Evolutionary conservation across 2,797 vertebrate genomes (phyloP).

Genomic region (Myotis planiceps): DNA sequence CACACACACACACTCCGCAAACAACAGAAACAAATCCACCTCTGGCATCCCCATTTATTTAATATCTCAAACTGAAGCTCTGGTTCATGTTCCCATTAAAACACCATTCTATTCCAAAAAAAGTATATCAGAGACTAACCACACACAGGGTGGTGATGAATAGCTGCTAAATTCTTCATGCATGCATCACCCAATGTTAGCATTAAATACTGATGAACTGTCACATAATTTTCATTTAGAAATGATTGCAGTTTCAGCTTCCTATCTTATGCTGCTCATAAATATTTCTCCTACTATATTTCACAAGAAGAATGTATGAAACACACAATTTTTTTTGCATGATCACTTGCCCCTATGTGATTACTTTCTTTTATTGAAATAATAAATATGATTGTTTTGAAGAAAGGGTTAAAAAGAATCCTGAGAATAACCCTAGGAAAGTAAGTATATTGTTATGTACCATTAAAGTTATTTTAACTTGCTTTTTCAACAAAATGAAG

Average conservation of each 20-base stretch:
- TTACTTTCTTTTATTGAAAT: constrained; percentile 57
- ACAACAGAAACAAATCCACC: constrained; percentile 45
- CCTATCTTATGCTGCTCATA: constrained; percentile 84
- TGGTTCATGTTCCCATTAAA: constrained; percentile 80
- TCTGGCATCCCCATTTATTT: constrained; percentile 82
- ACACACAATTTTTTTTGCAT: constrained; percentile 46
- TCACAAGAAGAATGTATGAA: constrained; percentile 77
- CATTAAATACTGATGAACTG: constrained; percentile 89
- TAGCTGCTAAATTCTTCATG: constrained; percentile 88
- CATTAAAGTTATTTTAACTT: constrained; percentile 18
- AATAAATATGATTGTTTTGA: constrained; percentile 63
- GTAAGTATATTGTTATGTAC: not conserved
- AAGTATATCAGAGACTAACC: constrained; percentile 80
- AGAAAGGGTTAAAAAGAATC: constrained; percentile 51
- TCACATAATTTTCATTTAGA: constrained; percentile 89
- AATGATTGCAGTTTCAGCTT: constrained; percentile 84
- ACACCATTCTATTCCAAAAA: constrained; percentile 78
- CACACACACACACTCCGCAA: not conserved
- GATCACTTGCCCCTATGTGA: not conserved
- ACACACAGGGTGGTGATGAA: constrained; percentile 84
- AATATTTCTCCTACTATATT: constrained; percentile 85
- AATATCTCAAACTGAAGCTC: constrained; percentile 82
- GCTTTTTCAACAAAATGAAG: constrained; percentile 9
- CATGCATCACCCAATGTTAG: constrained; percentile 85
- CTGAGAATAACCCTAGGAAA: constrained; percentile 37